These are phyloP conservation scores for Pycnomerus fuliginosus DNA, from an alignment of 2,888 invertebrate species.

Conservation along the genomic window DNA sequence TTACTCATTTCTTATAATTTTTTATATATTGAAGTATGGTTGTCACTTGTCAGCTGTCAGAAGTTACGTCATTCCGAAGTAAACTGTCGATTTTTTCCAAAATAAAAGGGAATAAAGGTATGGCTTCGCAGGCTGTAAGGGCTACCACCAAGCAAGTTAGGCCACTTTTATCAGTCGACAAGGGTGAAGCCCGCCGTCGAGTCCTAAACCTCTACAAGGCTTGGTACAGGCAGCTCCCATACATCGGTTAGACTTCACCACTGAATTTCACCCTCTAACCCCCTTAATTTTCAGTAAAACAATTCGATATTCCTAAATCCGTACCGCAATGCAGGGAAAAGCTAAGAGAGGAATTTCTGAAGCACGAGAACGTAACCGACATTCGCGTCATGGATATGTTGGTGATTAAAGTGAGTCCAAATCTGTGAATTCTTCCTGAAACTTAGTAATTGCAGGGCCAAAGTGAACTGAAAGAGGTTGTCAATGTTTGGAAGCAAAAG, in stretches of 20 bases:
- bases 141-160: conserved; percentile 68
- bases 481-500: conserved; percentile 86
- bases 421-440: conserved; percentile 30
- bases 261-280: conserved; percentile 24
- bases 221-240: conserved; percentile 91
- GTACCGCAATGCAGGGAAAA: conserved; percentile 69
- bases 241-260: conserved; percentile 63
- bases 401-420: conserved; percentile 74
- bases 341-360: conserved; percentile 75
- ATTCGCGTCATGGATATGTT: conserved; percentile 88
- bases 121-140: conserved; percentile 53
- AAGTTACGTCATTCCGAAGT: too few species aligned
- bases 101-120: conserved; percentile 1
- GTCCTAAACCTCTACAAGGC: conserved; percentile 88
- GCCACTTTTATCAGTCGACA: conserved; percentile 80
- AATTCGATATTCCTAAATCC: conserved; percentile 79
- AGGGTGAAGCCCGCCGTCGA: conserved; percentile 75
- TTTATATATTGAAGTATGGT: background rate
- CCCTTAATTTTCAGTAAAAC: conserved; percentile 62
- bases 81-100: conserved; percentile 1
- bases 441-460: conserved; percentile 69
- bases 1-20: background rate
- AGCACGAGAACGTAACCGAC: conserved; percentile 74
- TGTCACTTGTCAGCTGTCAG: background rate
- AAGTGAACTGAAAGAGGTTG: conserved; percentile 90